phyloP scores from a whole-genome alignment of 2,797 vertebrate genomes.

The Manis javanica region DNA sequence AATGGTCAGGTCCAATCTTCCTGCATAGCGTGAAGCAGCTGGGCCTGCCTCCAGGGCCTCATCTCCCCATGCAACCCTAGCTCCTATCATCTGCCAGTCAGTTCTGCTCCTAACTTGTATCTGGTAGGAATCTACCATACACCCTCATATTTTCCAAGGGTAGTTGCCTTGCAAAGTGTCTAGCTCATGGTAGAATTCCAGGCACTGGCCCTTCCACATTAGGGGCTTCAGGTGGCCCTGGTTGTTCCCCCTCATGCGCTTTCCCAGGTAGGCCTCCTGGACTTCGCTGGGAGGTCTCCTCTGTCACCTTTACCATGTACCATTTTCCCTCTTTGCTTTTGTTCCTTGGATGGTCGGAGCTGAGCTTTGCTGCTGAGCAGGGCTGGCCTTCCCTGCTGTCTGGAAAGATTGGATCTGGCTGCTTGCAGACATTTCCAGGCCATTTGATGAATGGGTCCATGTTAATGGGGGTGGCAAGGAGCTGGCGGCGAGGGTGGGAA shows the following conservation, averaged over 20 bases:
- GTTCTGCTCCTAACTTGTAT: background rate
- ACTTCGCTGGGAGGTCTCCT: background rate
- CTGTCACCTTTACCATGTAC: background rate
- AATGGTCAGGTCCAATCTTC: background rate
- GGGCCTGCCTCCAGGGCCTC: background rate
- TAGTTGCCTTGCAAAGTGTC: background rate
- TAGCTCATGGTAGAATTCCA: background rate
- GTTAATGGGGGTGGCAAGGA: slow-evolving; percentile 25
- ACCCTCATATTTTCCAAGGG: background rate
- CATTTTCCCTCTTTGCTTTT: background rate
- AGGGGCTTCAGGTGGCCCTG: background rate
- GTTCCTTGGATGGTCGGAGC: background rate
- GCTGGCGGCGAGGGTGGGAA: background rate
- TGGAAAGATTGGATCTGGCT: slow-evolving; percentile 10
- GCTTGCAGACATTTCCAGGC: slow-evolving; percentile 12
- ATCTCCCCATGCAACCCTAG: too few relatives aligned
- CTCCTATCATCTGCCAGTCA: background rate
- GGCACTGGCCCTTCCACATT: background rate
- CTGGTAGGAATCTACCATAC: background rate
- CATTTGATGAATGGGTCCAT: slow-evolving; percentile 52
- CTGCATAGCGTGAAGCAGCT: background rate
- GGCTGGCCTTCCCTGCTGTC: background rate
- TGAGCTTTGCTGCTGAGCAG: background rate
- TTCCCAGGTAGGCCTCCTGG: background rate
- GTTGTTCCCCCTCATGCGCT: background rate